Evolutionary conservation across 2,888 invertebrate genomes (phyloP), one percentile per base, ranked within the genome.

Genomic region (Pterostichus madidus): DNA sequence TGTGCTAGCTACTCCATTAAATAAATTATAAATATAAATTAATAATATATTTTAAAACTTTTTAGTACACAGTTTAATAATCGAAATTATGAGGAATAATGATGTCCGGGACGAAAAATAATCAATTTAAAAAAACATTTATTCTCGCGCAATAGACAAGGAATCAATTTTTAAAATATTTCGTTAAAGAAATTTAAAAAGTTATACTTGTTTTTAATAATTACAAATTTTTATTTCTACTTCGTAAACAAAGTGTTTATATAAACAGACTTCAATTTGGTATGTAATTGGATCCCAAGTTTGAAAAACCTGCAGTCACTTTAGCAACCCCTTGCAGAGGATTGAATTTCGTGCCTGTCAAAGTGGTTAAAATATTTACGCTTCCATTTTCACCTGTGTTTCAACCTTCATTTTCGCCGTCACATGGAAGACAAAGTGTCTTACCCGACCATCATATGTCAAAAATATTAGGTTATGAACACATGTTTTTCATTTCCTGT

Each of bases 361-460:
- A 49, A 49, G 49, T 13, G 49, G 49, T 49, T 49, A 49, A 49
- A 49, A 49, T 49, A 49, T 49, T 49, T 49, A 49, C 49, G 13
- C 49, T 49, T 49, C n/a, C 49, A 49, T 49, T 49, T 49, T 13
- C 49, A 49, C 49, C 49, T 49, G 49, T 13, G 49, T 49, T 49
- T 49, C 49, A n/a, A 49, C 49, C 49, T 49, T 5, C 49, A 49
- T 49, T 49, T 46, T 49, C 49, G 10, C 49, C 49, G 5, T 49
- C 49, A 49, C 49, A 13, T 5, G 49, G 5, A 49, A 49, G 49
- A 49, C 49, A 49, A 49, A 49, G 49, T 49, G 49, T 1, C 10
- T n/a, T 49, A 49, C 2, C 49, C 49, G 49, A 3, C 6, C 2
- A 10, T 49, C 11, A 10, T 49, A n/a, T 49, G 49, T n/a, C 49